Percentiles rank a stretch among this genome's conserved stretches.
Evolutionary conservation across 2,888 invertebrate species (phyloP).

Genomic region (Oscheius onirici): DNA sequence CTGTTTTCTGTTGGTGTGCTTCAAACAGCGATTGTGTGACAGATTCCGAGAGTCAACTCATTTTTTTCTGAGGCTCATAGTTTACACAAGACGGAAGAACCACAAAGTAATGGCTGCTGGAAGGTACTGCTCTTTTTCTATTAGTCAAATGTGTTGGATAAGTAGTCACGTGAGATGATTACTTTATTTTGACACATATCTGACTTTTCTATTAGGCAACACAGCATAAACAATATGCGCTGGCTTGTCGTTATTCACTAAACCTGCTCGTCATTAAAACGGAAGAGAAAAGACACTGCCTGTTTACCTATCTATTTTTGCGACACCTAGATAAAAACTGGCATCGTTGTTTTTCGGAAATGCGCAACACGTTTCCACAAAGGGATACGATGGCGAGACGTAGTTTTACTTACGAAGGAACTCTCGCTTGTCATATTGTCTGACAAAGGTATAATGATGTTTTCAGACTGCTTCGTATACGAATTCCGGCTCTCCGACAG

Average conservation of each 20-base stretch:
- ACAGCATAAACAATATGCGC: too few relatives aligned
- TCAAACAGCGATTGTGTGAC: constrained; percentile 18
- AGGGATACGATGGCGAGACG: too few relatives aligned
- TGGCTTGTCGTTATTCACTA: too few relatives aligned
- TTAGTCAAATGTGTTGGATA: too few relatives aligned
- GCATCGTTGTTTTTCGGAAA: neutral
- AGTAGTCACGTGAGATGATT: too few relatives aligned
- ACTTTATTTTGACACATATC: too few relatives aligned
- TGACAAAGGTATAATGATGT: neutral
- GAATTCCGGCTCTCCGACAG: constrained; percentile 25
- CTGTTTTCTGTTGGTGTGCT: constrained; percentile 24
- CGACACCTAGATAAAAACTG: constrained; percentile 7
- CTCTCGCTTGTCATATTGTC: too few relatives aligned
- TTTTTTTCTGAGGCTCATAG: neutral
- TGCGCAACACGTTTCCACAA: neutral
- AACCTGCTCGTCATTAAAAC: too few relatives aligned
- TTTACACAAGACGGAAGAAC: constrained; percentile 1
- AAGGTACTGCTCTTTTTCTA: too few relatives aligned
- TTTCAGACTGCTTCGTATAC: constrained; percentile 17
- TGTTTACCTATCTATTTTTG: constrained; percentile 17
- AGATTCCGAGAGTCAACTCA: constrained; percentile 9
- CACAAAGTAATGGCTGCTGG: too few relatives aligned
- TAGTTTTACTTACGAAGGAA: too few relatives aligned
- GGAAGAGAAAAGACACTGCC: neutral
- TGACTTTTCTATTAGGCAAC: too few relatives aligned